Conservation (phyloP, 2,888 invertebrate genomes). For the Nineta flava region DNA sequence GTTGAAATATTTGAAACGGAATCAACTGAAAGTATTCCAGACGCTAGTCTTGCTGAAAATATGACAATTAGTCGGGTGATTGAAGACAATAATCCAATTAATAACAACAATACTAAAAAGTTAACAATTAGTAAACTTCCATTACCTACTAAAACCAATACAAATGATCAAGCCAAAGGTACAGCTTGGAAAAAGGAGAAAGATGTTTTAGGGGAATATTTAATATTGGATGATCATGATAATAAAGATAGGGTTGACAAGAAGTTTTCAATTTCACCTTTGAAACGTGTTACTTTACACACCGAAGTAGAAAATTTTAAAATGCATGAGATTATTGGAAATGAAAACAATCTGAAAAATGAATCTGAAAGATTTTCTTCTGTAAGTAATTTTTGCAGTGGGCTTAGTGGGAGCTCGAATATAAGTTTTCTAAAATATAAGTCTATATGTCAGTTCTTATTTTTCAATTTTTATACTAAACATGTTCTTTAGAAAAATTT, state of each 20-base stretch:
- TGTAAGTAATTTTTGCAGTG: too few relatives aligned
- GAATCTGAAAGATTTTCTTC: background rate
- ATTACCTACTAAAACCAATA: slow-evolving; percentile 18
- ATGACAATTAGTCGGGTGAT: slow-evolving; percentile 5
- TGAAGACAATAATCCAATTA: slow-evolving; percentile 6
- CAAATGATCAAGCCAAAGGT: slow-evolving; percentile 17
- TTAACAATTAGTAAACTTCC: slow-evolving; percentile 10
- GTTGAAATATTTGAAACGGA: slow-evolving; percentile 33
- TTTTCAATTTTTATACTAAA: too few relatives aligned
- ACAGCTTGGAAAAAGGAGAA: slow-evolving; percentile 13
- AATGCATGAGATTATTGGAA: slow-evolving; percentile 18
- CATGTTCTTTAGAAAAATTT: too few relatives aligned
- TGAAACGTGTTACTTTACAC: background rate
- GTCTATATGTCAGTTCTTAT: too few relatives aligned
- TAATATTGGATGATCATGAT: slow-evolving; percentile 23
- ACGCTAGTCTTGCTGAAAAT: slow-evolving; percentile 8
- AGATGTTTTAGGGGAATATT: slow-evolving; percentile 21
- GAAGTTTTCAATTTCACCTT: background rate
- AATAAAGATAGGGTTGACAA: background rate
- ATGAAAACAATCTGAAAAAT: slow-evolving; percentile 11
- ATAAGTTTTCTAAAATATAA: too few relatives aligned
- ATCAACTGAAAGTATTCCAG: slow-evolving; percentile 6
- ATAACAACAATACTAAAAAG: too few relatives aligned
- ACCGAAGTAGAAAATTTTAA: slow-evolving; percentile 19
- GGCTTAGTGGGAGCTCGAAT: too few relatives aligned